Base-by-base conservation (phyloP, 2,797 vertebrate genomes). In the Rousettus madagascariensis region DNA sequence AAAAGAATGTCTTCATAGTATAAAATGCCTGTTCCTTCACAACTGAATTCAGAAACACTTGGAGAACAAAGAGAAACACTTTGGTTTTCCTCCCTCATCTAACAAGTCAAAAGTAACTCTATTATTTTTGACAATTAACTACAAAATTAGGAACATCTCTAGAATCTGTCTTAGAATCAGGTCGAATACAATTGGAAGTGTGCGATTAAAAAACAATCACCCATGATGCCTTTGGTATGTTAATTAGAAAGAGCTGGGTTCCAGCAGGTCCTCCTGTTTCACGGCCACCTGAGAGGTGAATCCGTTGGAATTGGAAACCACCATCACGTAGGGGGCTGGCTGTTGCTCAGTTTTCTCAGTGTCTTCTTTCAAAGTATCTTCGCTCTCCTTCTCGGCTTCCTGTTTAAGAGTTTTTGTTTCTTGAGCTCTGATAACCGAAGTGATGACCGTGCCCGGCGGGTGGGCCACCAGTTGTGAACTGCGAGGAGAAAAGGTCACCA, bases 371-470 rank as follows among this genome's bases (percentile, higher is more conserved):
- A 90, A 89, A 49, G 96, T 90, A 38, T 89, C 92, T 43, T 97
- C 98, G 49, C 49, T 16, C 51, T 97, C 97, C 92, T 97, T 97
- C 10, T 75, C 74, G 28, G 20, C 86, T 83, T 96, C 98, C 28
- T 98, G 95, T 5, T 61, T 0, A 5, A 97, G 86, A 43, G 95
- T 78, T 97, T 99, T 99, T 3, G 97, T 96, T 97, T 99, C 99
- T 24, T 99, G 98, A 41, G 98, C 97, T 96, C 99, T 99, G 92
- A 99, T 99, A 57, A 99, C 99, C 0, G 99, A 99, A 24, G 99
- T 98, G 97, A 99, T 99, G 63, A 99, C 98, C 0, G 99, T 98
- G 97, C 98, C 98, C 0, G 98, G 97, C 0, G 98, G 98, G 61
- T 99, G 98, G 94, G 98, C 97, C 30, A 98, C 96, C 87, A 99